Percentiles rank a stretch among this genome's conserved stretches.
Evolutionary conservation across 2,797 vertebrate genomes (phyloP).

Genomic region (Cryptoprocta ferox): DNA sequence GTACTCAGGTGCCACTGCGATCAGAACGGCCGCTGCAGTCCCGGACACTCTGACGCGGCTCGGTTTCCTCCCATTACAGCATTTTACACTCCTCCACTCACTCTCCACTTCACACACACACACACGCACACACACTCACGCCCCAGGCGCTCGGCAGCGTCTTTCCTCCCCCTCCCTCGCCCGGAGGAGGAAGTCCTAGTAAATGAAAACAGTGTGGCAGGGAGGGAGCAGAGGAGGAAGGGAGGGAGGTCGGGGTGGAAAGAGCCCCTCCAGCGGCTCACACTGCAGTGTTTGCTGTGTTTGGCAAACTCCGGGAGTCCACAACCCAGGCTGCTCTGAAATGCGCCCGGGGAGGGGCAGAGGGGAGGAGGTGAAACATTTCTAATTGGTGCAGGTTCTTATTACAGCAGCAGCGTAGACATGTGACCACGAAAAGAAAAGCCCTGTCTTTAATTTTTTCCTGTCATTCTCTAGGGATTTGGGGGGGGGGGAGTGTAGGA

Average conservation of each 20-base stretch:
- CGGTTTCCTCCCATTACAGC: conserved; percentile 64
- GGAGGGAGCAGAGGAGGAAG: neutral
- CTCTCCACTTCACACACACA: neutral
- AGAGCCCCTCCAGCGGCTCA: neutral
- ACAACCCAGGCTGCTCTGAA: conserved; percentile 21
- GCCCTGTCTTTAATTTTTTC: conserved; percentile 72
- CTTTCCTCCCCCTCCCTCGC: conserved; percentile 30
- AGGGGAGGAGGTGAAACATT: conserved; percentile 42
- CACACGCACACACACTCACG: neutral
- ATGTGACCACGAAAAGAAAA: conserved; percentile 60
- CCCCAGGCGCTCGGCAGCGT: neutral
- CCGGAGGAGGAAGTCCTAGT: conserved; percentile 67
- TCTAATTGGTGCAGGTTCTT: conserved; percentile 68
- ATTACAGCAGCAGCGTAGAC: conserved; percentile 41
- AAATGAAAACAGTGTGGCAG: conserved; percentile 55
- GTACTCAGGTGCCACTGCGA: neutral
- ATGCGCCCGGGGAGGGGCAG: conserved; percentile 1
- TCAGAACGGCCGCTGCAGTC: conserved; percentile 44
- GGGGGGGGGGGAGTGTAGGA: neutral
- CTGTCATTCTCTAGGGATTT: conserved; percentile 70
- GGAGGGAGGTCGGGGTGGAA: neutral
- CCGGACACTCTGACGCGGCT: neutral
- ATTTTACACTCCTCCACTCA: neutral
- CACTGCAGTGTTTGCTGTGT: neutral
- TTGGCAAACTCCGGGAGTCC: conserved; percentile 60